A percentile compares a stretch with the other conserved stretches of the same genome.
Evolutionary conservation across 2,113 vertebrate species (phyloP).

Genomic region (Chaenocephalus aceratus): DNA sequence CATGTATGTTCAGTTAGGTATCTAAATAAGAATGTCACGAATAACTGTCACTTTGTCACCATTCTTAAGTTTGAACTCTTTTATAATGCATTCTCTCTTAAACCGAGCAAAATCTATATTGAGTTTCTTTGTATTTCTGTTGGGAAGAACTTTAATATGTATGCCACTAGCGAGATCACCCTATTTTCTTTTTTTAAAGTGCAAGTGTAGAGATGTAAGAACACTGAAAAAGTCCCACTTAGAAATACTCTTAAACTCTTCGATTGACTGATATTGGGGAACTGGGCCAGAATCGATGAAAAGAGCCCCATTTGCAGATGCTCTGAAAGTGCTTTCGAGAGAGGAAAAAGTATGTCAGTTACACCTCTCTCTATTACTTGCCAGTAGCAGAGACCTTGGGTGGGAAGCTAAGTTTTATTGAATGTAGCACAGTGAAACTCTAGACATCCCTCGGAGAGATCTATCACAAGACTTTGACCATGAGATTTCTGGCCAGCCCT

Average conservation of each 20-base stretch:
- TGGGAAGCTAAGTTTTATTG: constrained; percentile 60
- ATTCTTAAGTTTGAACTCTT: neutral
- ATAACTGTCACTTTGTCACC: constrained; percentile 3
- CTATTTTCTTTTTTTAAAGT: neutral
- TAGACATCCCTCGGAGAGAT: constrained; percentile 61
- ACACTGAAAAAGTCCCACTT: neutral
- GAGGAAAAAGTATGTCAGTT: constrained; percentile 21
- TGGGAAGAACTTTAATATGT: neutral
- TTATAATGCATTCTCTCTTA: neutral
- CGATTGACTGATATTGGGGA: constrained; percentile 4
- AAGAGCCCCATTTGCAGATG: constrained; percentile 28
- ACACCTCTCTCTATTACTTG: constrained; percentile 19
- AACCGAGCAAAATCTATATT: neutral
- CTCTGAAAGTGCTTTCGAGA: constrained; percentile 38
- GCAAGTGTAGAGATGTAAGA: neutral
- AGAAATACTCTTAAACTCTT: constrained; percentile 18
- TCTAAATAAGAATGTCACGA: neutral
- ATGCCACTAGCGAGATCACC: neutral
- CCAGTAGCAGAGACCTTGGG: constrained; percentile 48
- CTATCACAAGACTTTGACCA: constrained; percentile 64
- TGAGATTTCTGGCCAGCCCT: constrained; percentile 46
- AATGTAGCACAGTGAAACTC: constrained; percentile 48
- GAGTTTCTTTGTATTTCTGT: neutral
- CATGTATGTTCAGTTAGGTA: too few species aligned
- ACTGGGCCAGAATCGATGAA: constrained; percentile 26